Conservation (phyloP, 1,140 invertebrate species). For the Drosophila nannoptera region DNA sequence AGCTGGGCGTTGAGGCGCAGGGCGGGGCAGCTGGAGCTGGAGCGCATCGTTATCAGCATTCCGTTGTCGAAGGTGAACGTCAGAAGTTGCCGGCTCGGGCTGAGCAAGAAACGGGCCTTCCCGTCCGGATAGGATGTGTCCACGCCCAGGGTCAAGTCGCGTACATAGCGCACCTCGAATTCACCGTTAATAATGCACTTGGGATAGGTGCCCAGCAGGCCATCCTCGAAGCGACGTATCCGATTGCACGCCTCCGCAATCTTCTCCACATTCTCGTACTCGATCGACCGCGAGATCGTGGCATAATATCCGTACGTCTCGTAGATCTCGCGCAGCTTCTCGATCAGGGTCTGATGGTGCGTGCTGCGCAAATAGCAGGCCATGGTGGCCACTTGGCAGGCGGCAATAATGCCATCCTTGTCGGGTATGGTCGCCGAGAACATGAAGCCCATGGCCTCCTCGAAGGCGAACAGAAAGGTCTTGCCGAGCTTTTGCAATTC, state of each 20-base stretch:
- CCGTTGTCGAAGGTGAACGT: slow-evolving; percentile 95
- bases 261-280: slow-evolving; percentile 86
- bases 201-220: slow-evolving; percentile 83
- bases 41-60: slow-evolving; percentile 90
- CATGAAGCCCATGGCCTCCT: slow-evolving; percentile 98
- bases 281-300: slow-evolving; percentile 90
- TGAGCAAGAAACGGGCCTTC: slow-evolving; percentile 87
- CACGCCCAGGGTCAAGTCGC: slow-evolving; percentile 94
- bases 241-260: slow-evolving; percentile 90
- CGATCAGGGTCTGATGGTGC: slow-evolving; percentile 82
- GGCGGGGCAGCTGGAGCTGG: slow-evolving; percentile 98
- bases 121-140: slow-evolving; percentile 87
- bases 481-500: slow-evolving; percentile 86
- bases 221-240: slow-evolving; percentile 85
- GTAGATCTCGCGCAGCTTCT: slow-evolving; percentile 91
- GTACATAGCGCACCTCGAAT: slow-evolving; percentile 86
- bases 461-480: slow-evolving; percentile 94
- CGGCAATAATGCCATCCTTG: slow-evolving; percentile 96
- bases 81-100: slow-evolving; percentile 91
- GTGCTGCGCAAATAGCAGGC: slow-evolving; percentile 86
- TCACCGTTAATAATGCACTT: slow-evolving; percentile 84
- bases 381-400: slow-evolving; percentile 88
- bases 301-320: slow-evolving; percentile 92
- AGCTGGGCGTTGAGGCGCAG: slow-evolving; percentile 98
- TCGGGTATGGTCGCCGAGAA: slow-evolving; percentile 91